A percentile compares a stretch with the other conserved stretches of the same genome.
Conservation (phyloP, 2,113 vertebrate genomes). For the Philantomba maxwellii region DNA sequence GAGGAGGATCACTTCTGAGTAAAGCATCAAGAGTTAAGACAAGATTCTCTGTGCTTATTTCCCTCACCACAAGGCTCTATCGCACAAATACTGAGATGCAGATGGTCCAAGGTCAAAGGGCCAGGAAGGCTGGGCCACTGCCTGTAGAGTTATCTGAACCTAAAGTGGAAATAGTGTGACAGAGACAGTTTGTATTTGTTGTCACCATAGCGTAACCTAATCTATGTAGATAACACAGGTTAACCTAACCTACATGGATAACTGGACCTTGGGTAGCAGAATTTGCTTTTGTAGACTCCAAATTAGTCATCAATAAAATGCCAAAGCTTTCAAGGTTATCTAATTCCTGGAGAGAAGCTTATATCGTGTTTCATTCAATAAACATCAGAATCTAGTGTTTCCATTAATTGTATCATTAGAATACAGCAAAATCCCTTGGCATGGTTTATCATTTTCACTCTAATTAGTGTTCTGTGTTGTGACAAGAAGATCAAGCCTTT, state of each 20-base stretch:
- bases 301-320: background rate
- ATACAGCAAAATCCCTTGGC: background rate
- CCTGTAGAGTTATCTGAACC: background rate
- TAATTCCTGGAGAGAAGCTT: background rate
- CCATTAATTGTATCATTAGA: background rate
- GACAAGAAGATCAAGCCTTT: constrained; percentile 44
- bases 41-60: background rate
- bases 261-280: background rate
- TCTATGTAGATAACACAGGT: background rate
- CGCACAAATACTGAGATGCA: background rate
- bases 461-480: constrained; percentile 49
- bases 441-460: background rate
- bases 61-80: background rate
- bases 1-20: background rate
- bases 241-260: background rate
- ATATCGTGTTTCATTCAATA: background rate
- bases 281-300: background rate
- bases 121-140: background rate
- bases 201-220: background rate
- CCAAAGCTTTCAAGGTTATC: background rate
- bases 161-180: background rate
- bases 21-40: background rate
- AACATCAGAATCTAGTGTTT: background rate
- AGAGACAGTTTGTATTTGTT: background rate
- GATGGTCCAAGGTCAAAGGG: background rate